These are phyloP conservation scores for Rhagophthalmus giganteus DNA, from an alignment of 2,888 invertebrate species.

Conservation along the genomic window DNA sequence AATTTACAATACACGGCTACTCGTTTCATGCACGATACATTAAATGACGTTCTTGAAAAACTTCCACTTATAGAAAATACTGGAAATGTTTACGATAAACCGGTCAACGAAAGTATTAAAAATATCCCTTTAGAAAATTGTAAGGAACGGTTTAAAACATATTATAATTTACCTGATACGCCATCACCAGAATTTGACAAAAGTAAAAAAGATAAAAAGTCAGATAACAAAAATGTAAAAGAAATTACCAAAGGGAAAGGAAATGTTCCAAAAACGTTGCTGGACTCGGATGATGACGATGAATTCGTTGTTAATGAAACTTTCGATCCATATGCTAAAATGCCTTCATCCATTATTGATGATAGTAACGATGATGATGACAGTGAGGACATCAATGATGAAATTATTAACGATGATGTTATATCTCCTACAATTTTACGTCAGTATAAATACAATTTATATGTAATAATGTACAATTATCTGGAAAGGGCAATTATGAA, in stretches of 20 bases:
- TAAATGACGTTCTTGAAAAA: slow-evolving; percentile 3
- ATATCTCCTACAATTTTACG: slow-evolving; percentile 3
- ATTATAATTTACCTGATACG: slow-evolving; percentile 28
- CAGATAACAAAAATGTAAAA: slow-evolving; percentile 2
- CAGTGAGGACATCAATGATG: not conserved
- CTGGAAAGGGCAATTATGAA: slow-evolving; percentile 23
- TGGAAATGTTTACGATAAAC: slow-evolving; percentile 10
- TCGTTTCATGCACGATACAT: slow-evolving; percentile 9
- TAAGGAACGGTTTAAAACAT: slow-evolving; percentile 25
- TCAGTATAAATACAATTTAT: slow-evolving; percentile 23
- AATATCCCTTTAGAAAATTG: slow-evolving; percentile 30
- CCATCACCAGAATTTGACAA: slow-evolving; percentile 3
- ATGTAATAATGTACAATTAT: slow-evolving; percentile 28
- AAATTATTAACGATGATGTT: not conserved
- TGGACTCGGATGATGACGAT: slow-evolving; percentile 1
- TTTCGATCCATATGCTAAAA: slow-evolving; percentile 22
- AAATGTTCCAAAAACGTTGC: not conserved
- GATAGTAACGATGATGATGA: slow-evolving; percentile 1
- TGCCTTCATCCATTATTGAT: not conserved
- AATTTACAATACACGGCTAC: slow-evolving; percentile 1
- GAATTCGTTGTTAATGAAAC: slow-evolving; percentile 14
- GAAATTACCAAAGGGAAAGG: not conserved
- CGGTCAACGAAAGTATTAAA: slow-evolving; percentile 27
- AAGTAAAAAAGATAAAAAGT: slow-evolving; percentile 19
- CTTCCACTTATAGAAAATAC: slow-evolving; percentile 6